These are phyloP conservation scores for Chironex yamaguchii DNA, from an alignment of 30 jellyfish, hydroid and myxozoan species.

Conservation along the genomic window DNA sequence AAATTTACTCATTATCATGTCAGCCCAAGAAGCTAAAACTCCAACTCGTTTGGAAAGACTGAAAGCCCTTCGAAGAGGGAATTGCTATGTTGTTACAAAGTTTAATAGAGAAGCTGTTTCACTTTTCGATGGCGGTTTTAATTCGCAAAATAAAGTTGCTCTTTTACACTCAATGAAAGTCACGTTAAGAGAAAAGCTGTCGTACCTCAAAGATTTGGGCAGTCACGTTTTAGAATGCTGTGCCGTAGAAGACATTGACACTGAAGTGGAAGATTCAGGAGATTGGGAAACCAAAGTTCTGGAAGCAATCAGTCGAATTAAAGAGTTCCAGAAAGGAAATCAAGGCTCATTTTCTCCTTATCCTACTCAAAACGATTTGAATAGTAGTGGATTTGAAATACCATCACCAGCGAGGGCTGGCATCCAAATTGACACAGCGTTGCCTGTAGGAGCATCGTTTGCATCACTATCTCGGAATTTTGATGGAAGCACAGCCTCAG, in stretches of 20 bases:
- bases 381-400: neutral
- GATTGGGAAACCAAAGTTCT: neutral
- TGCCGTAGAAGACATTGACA: neutral
- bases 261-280: neutral
- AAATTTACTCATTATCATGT: too few relatives aligned
- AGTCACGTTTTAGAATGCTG: neutral
- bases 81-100: slow-evolving; percentile 3
- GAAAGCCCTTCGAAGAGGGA: slow-evolving; percentile 11
- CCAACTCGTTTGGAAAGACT: too few relatives aligned
- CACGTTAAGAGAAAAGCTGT: too few relatives aligned
- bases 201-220: too few relatives aligned
- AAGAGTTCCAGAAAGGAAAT: slow-evolving; percentile 2
- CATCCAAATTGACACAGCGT: neutral
- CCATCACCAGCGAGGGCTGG: slow-evolving; percentile 15
- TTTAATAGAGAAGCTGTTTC: neutral
- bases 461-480: slow-evolving; percentile 10
- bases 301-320: neutral
- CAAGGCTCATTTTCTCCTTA: neutral
- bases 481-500: neutral
- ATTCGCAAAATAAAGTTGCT: too few relatives aligned
- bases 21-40: too few relatives aligned
- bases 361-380: neutral
- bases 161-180: too few relatives aligned
- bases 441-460: neutral
- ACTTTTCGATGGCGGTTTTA: too few relatives aligned